Percentiles rank a stretch among this genome's conserved stretches.
Evolutionary conservation across 2,888 invertebrate species (phyloP).

Genomic region (Limnephilus rhombicus): DNA sequence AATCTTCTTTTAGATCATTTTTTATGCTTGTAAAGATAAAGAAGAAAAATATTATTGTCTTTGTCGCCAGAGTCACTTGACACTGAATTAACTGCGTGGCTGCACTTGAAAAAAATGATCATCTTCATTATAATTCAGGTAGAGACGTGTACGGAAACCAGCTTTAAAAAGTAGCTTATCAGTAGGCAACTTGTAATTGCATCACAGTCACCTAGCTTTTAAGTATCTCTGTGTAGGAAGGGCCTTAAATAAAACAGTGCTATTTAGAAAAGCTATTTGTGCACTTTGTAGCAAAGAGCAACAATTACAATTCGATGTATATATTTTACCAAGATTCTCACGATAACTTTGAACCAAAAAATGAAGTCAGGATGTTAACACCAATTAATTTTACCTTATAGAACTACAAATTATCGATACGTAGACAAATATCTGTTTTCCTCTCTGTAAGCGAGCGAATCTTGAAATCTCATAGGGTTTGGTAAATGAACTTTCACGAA

Average conservation of each 20-base stretch:
- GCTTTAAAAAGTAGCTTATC: too few species aligned
- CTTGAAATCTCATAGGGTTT: constrained; percentile 7
- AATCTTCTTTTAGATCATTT: too few species aligned
- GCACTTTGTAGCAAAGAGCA: not conserved
- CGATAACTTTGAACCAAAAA: not conserved
- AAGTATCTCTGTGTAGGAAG: too few species aligned
- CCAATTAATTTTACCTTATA: constrained; percentile 54
- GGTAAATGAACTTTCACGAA: not conserved
- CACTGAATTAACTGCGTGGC: too few species aligned
- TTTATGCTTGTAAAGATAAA: too few species aligned
- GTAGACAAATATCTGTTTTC: constrained; percentile 55
- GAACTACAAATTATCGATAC: constrained; percentile 52
- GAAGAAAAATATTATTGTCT: too few species aligned
- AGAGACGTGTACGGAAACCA: too few species aligned
- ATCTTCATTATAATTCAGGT: too few species aligned
- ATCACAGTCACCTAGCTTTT: too few species aligned
- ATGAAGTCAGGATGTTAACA: constrained; percentile 54
- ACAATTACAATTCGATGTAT: not conserved
- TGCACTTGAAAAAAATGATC: too few species aligned
- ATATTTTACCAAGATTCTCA: not conserved
- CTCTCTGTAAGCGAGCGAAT: not conserved
- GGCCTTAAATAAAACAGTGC: not conserved
- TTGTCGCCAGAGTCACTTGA: too few species aligned
- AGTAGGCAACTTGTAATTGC: too few species aligned
- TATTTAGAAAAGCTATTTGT: not conserved